A percentile compares a stretch with the other conserved stretches of the same genome.
Conservation (phyloP, 2,888 invertebrate genomes). For the Mamestra brassicae region DNA sequence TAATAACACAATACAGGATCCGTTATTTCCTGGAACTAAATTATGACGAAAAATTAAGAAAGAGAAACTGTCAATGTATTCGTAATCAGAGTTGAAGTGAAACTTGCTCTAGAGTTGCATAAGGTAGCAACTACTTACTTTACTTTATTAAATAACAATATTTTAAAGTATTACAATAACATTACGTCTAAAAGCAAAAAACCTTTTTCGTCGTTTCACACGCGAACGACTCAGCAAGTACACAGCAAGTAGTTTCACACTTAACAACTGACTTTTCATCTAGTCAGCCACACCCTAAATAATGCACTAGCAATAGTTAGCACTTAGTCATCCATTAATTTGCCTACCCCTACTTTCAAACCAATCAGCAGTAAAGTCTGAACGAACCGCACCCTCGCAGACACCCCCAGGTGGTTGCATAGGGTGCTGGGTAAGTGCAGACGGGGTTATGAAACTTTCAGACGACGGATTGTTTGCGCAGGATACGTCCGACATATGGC, state of each 20-base stretch:
- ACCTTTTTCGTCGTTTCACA: neutral
- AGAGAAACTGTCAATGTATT: conserved; percentile 8
- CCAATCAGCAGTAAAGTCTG: conserved; percentile 63
- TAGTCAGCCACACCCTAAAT: conserved; percentile 19
- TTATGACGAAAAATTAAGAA: conserved; percentile 1
- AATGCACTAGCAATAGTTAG: conserved; percentile 36
- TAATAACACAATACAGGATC: neutral
- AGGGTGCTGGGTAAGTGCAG: conserved; percentile 67
- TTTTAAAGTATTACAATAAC: neutral
- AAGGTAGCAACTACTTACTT: conserved; percentile 9
- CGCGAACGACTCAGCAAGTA: neutral
- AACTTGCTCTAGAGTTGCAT: conserved; percentile 10
- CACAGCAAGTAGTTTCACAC: neutral
- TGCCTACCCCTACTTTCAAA: conserved; percentile 61
- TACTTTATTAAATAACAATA: conserved; percentile 11
- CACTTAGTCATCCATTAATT: conserved; percentile 63
- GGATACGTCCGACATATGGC: conserved; percentile 71
- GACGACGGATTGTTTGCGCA: conserved; percentile 67
- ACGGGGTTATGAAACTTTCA: conserved; percentile 84
- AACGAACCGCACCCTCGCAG: conserved; percentile 67
- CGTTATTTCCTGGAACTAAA: neutral
- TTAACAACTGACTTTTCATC: conserved; percentile 22
- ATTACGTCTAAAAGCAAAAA: neutral
- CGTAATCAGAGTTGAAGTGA: conserved; percentile 9
- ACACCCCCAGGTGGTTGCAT: conserved; percentile 66